Conservation (phyloP, 2,797 vertebrate genomes). For the Artibeus lituratus region DNA sequence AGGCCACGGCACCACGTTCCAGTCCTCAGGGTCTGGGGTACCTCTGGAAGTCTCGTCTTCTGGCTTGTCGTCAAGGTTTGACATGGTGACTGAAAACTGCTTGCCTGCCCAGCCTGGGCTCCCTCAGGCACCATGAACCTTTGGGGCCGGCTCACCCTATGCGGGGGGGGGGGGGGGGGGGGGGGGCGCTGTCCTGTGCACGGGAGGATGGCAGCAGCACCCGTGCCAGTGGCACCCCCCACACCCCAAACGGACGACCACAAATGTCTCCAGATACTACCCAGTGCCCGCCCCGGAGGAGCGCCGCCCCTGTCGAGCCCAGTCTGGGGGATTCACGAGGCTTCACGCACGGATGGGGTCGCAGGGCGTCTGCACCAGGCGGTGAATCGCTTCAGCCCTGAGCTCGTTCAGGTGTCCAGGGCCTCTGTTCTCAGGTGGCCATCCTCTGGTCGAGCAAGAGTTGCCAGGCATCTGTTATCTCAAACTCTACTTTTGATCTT, state of each 20-base stretch:
- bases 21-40: neutral
- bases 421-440: neutral
- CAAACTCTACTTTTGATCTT: neutral
- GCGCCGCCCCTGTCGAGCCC: neutral
- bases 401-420: neutral
- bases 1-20: accelerated
- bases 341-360: too few relatives aligned
- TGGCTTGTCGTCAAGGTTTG: neutral
- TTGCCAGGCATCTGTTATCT: neutral
- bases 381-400: neutral
- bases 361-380: accelerated
- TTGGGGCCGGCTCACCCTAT: accelerated
- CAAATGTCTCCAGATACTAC: neutral
- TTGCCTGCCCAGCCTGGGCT: neutral
- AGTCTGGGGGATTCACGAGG: neutral
- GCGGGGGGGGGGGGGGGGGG: accelerated
- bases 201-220: neutral
- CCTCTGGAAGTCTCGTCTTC: neutral
- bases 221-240: neutral
- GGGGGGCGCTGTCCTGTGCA: accelerated
- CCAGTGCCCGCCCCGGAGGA: neutral
- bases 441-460: neutral
- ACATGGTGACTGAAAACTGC: neutral
- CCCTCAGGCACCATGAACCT: neutral
- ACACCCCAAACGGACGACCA: neutral